A percentile compares a stretch with the other conserved stretches of the same genome.
These are phyloP conservation scores for Agelaius phoeniceus DNA, from an alignment of 2,113 vertebrate genomes.

Conservation along the genomic window DNA sequence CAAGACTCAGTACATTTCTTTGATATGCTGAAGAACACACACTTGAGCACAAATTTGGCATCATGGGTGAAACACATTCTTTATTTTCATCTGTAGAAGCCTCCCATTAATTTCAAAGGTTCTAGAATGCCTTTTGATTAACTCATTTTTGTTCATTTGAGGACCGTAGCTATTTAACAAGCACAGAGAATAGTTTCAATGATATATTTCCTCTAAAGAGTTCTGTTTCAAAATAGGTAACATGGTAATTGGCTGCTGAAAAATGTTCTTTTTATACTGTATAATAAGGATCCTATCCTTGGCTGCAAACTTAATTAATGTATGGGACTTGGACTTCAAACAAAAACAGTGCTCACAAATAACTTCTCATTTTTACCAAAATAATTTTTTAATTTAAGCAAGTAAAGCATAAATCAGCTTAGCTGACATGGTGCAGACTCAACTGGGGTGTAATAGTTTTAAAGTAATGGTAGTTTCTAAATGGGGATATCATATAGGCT, in stretches of 20 bases:
- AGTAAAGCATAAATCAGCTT: slow-evolving; percentile 6
- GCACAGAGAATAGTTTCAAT: background rate
- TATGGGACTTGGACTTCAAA: slow-evolving; percentile 33
- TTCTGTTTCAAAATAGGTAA: slow-evolving; percentile 30
- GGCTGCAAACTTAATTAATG: slow-evolving; percentile 31
- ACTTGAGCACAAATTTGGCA: background rate
- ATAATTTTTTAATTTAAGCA: background rate
- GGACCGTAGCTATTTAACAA: background rate
- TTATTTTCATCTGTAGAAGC: background rate
- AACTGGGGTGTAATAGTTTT: background rate
- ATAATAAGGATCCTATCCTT: slow-evolving; percentile 8
- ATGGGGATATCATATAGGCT: background rate
- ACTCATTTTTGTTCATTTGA: background rate
- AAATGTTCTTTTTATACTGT: background rate
- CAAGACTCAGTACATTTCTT: background rate
- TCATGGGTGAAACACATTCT: background rate
- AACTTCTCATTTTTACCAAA: slow-evolving; percentile 15
- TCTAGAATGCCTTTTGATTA: background rate
- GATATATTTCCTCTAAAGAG: background rate
- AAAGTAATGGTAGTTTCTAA: slow-evolving; percentile 22
- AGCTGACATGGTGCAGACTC: background rate
- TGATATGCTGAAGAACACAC: background rate
- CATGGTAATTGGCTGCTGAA: slow-evolving; percentile 15
- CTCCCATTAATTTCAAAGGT: background rate
- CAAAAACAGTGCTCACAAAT: slow-evolving; percentile 16